These are phyloP conservation scores for Copidosoma aretas DNA, from an alignment of 2,888 invertebrate species.

Conservation along the genomic window DNA sequence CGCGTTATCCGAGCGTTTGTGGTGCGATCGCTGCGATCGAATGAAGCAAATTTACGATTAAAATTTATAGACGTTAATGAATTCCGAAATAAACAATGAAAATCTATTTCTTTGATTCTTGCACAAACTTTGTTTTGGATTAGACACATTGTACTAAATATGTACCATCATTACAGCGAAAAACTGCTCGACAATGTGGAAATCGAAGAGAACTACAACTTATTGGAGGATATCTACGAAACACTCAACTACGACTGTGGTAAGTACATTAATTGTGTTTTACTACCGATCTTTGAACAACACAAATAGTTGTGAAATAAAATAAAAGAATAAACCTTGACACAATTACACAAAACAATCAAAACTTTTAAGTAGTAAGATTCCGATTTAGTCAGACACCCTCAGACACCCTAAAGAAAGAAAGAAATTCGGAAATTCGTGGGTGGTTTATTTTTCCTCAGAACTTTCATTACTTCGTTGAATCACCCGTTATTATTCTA, in stretches of 20 bases:
- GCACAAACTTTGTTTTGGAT: too few relatives aligned
- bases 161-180: slow-evolving; percentile 62
- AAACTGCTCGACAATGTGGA: slow-evolving; percentile 71
- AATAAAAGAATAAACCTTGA: not conserved
- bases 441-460: too few relatives aligned
- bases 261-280: slow-evolving; percentile 55
- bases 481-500: too few relatives aligned
- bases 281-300: not conserved
- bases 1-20: not conserved
- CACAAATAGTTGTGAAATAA: not conserved
- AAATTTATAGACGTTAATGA: not conserved
- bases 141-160: too few relatives aligned
- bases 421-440: too few relatives aligned
- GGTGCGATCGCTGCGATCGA: not conserved
- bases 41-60: not conserved
- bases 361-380: not conserved
- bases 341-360: not conserved
- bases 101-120: too few relatives aligned
- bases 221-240: slow-evolving; percentile 77
- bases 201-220: slow-evolving; percentile 73
- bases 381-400: not conserved
- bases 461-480: too few relatives aligned
- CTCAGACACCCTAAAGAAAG: not conserved
- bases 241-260: slow-evolving; percentile 71
- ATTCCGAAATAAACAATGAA: not conserved